phyloP scores from a whole-genome alignment of 64 coral and sea anemone genomes.

The Actinia tenebrosa region DNA sequence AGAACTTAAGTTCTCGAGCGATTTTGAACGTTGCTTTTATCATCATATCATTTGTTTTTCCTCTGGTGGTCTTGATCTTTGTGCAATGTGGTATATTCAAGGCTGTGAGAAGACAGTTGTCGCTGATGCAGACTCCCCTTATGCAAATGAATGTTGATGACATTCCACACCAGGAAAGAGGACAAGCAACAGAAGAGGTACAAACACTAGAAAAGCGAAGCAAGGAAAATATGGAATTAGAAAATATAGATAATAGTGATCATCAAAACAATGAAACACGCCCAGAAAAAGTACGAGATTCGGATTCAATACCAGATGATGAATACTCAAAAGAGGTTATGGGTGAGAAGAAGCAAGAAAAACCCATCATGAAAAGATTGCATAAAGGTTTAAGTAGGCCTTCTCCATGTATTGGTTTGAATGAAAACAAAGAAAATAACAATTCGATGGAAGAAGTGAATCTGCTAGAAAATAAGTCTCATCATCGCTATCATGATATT shows the following conservation, averaged over 20 bases:
- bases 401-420: neutral
- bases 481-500: neutral
- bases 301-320: neutral
- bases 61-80: neutral
- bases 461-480: neutral
- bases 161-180: neutral
- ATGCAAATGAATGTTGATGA: neutral
- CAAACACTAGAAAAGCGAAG: neutral
- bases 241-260: neutral
- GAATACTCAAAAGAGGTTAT: neutral
- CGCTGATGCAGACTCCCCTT: neutral
- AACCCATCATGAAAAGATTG: neutral
- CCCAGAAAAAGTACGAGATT: neutral
- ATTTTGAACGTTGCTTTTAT: neutral
- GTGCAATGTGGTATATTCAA: neutral
- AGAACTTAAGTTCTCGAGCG: neutral
- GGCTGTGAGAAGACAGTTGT: neutral
- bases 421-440: neutral
- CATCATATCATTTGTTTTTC: constrained; percentile 2
- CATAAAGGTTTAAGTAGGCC: neutral
- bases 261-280: neutral
- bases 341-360: neutral
- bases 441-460: neutral
- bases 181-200: neutral
- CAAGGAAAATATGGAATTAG: neutral